These are phyloP conservation scores for Procapra przewalskii DNA, from an alignment of 2,113 vertebrate species.

Conservation along the genomic window DNA sequence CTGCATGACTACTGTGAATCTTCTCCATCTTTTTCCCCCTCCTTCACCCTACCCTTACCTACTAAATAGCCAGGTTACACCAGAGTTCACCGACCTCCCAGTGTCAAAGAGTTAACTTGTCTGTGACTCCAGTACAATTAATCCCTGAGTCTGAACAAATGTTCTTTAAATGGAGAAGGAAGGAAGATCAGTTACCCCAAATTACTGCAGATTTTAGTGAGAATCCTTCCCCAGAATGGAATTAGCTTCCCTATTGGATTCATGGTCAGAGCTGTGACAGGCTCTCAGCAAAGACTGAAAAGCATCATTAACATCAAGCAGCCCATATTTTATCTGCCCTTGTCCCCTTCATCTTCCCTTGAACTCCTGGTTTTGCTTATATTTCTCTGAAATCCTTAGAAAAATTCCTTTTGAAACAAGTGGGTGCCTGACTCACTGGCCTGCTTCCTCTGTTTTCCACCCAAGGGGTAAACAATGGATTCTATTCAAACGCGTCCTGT, in stretches of 20 bases:
- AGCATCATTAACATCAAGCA: background rate
- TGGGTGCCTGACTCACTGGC: constrained; percentile 3
- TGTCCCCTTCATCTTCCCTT: background rate
- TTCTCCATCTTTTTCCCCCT: background rate
- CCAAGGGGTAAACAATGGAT: constrained; percentile 42
- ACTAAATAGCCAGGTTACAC: background rate
- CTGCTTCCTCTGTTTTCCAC: constrained; percentile 35
- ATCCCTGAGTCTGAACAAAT: background rate
- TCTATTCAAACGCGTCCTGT: background rate
- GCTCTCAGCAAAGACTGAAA: background rate
- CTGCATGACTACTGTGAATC: background rate
- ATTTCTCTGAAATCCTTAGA: constrained; percentile 20
- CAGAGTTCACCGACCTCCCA: background rate
- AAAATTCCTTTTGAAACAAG: constrained; percentile 50
- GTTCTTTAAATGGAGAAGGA: background rate
- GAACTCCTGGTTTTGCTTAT: background rate
- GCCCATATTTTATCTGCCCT: background rate
- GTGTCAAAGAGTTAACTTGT: background rate
- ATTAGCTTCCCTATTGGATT: background rate
- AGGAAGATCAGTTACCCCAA: background rate
- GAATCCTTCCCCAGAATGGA: background rate
- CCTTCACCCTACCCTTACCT: background rate
- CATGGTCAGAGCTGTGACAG: background rate
- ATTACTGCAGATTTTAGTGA: background rate
- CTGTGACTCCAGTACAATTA: background rate